Evolutionary conservation across 2,888 invertebrate species (phyloP).

Genomic region (Cephus nigrinus): DNA sequence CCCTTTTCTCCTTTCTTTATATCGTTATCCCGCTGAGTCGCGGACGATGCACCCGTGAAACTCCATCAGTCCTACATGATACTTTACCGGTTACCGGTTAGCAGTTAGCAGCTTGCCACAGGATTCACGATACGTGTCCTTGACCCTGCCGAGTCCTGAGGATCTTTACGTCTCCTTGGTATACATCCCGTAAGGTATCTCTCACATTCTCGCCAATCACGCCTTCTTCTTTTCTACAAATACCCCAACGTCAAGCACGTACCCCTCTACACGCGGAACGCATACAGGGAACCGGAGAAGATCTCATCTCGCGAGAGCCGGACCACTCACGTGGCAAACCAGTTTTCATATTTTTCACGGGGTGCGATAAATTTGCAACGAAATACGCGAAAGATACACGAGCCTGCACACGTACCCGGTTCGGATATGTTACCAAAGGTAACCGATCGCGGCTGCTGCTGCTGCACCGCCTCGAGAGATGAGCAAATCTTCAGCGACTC

Average conservation of each 20-base stretch:
- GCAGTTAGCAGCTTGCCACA: neutral
- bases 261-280: neutral
- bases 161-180: slow-evolving; percentile 2
- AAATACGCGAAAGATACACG: slow-evolving; percentile 44
- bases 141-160: slow-evolving; percentile 28
- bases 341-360: slow-evolving; percentile 53
- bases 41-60: slow-evolving; percentile 5
- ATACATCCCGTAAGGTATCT: slow-evolving; percentile 1
- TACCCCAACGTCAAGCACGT: neutral
- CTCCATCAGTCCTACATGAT: neutral
- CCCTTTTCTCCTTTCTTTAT: neutral
- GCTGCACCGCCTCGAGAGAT: neutral
- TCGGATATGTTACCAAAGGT: slow-evolving; percentile 3
- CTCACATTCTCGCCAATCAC: slow-evolving; percentile 5
- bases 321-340: slow-evolving; percentile 43
- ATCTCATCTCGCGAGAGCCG: slow-evolving; percentile 26
- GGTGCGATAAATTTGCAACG: slow-evolving; percentile 50
- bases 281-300: slow-evolving; percentile 24
- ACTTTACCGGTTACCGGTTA: neutral
- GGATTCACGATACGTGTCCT: slow-evolving; percentile 31
- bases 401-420: slow-evolving; percentile 18
- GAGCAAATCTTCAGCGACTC: neutral
- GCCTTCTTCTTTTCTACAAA: slow-evolving; percentile 5
- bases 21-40: neutral
- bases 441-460: neutral